Evolutionary conservation across 2,113 vertebrate species (phyloP).

Genomic region (Gavialis gangeticus): DNA sequence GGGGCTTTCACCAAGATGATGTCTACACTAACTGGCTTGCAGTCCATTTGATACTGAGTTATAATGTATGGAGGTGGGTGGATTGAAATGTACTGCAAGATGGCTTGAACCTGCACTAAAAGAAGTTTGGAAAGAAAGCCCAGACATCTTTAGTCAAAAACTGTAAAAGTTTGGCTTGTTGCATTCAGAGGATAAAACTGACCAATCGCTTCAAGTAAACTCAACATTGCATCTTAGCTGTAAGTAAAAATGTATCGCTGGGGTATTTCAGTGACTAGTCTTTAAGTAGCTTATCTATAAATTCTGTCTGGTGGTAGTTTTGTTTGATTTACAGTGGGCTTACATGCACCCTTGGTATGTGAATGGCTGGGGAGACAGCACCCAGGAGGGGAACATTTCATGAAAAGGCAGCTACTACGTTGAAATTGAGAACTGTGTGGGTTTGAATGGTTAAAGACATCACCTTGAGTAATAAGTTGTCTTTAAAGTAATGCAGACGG

Average conservation of each 20-base stretch:
- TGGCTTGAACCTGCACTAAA: not conserved
- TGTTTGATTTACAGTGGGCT: not conserved
- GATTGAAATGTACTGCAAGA: not conserved
- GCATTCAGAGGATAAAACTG: not conserved
- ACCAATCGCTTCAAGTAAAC: not conserved
- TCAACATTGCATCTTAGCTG: not conserved
- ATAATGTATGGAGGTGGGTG: not conserved
- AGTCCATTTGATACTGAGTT: not conserved
- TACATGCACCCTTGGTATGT: no score
- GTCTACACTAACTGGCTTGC: not conserved
- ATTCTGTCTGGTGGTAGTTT: not conserved
- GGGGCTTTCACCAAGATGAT: not conserved
- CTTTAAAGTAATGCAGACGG: not conserved
- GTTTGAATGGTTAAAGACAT: not conserved
- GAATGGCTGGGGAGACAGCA: not conserved
- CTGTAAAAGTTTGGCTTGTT: not conserved
- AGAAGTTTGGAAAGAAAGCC: not conserved
- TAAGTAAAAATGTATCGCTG: not conserved
- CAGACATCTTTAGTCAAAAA: no score
- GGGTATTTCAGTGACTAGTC: not conserved
- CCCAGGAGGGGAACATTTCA: not conserved
- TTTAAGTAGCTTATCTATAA: not conserved
- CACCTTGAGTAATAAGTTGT: not conserved
- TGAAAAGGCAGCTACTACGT: not conserved
- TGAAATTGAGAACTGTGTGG: not conserved